Evolutionary conservation across 1,140 invertebrate species (phyloP).

Genomic region (Pinna nobilis): DNA sequence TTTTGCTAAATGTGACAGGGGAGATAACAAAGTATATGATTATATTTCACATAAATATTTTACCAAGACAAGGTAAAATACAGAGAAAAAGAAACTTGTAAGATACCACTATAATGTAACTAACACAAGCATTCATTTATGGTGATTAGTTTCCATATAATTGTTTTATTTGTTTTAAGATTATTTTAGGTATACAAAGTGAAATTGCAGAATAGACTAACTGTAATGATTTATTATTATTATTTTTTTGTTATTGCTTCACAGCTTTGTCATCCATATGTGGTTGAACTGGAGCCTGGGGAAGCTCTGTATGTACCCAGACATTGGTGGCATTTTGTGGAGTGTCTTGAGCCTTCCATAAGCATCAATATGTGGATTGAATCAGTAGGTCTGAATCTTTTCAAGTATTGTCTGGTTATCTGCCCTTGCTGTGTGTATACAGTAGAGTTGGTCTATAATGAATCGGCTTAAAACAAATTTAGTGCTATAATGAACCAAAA

Average conservation of each 20-base stretch:
- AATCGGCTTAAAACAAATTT: no score
- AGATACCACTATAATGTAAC: not conserved
- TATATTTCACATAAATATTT: no score
- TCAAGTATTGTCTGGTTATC: no score
- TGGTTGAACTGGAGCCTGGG: slow-evolving; percentile 84
- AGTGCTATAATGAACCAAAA: no score
- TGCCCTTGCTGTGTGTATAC: no score
- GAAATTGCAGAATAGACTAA: not conserved
- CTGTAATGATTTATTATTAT: not conserved
- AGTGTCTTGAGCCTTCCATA: slow-evolving; percentile 83
- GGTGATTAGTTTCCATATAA: not conserved
- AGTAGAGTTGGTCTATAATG: no score
- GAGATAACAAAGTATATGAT: not conserved
- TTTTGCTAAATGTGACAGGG: no score
- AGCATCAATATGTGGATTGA: slow-evolving; percentile 92
- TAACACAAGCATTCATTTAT: not conserved
- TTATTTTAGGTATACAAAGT: not conserved
- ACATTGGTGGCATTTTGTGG: slow-evolving; percentile 98
- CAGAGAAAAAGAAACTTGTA: no score
- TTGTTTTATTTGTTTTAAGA: not conserved
- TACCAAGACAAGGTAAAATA: no score
- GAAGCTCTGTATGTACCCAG: slow-evolving; percentile 92
- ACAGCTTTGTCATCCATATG: slow-evolving; percentile 74
- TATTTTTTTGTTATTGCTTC: slow-evolving; percentile 22
- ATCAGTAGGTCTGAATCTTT: no score